Conservation (phyloP, 2,113 vertebrate species). For the Cepphus grylle region DNA sequence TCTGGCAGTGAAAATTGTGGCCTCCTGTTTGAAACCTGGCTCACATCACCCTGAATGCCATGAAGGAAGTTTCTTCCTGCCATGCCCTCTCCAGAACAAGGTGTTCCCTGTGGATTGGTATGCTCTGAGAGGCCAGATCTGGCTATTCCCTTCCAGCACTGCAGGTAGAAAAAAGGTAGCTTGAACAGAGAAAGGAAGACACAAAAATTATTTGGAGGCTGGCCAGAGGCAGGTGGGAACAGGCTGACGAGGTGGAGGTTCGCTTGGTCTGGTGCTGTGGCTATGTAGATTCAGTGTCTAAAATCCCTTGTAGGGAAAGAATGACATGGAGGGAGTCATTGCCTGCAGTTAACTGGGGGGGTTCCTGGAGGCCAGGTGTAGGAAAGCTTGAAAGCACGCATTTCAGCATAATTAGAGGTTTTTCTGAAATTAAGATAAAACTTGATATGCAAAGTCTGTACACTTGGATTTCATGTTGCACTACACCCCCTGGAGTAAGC, state of each 20-base stretch:
- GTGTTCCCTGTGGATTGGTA: not conserved
- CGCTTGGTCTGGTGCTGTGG: not conserved
- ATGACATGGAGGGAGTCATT: not conserved
- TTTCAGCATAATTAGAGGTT: constrained; percentile 20
- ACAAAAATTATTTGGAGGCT: not conserved
- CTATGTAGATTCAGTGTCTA: not conserved
- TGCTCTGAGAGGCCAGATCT: not conserved
- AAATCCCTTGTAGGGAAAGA: not conserved
- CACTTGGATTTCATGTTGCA: not conserved
- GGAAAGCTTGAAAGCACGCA: not conserved
- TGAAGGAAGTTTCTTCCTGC: not conserved
- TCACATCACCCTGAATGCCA: not conserved
- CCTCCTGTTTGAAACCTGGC: not conserved
- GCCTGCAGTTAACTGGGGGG: not conserved
- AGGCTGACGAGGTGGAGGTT: not conserved
- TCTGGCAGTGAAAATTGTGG: not conserved
- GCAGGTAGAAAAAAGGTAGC: not conserved
- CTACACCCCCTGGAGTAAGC: not conserved
- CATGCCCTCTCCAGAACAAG: not conserved
- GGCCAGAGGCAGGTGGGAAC: not conserved
- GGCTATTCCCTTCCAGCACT: not conserved
- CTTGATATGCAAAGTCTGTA: not conserved
- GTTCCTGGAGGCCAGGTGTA: not conserved
- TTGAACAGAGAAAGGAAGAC: not conserved
- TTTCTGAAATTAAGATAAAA: not conserved